phyloP scores from a whole-genome alignment of 2,113 vertebrate genomes.

The Myiagra hebetior region DNA sequence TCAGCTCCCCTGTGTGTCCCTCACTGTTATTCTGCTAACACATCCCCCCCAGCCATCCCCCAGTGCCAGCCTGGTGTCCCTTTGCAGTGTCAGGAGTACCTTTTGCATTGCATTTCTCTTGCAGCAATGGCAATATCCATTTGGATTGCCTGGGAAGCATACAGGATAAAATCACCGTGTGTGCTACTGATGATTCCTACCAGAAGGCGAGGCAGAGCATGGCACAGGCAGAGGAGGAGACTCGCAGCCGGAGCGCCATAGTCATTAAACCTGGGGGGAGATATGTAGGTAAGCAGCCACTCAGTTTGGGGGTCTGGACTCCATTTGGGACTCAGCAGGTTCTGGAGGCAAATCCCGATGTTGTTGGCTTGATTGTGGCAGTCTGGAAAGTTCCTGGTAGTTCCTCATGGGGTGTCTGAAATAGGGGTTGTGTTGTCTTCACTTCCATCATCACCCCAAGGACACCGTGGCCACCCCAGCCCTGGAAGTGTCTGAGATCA shows the following conservation, averaged over 20 bases:
- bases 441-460: rapidly evolving
- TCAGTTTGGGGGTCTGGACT: not conserved
- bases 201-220: conserved; percentile 95
- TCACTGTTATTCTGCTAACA: rapidly evolving
- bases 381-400: not conserved
- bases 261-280: conserved; percentile 95
- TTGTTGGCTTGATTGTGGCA: not conserved
- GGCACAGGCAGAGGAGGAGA: conserved; percentile 96
- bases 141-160: conserved; percentile 95
- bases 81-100: not conserved
- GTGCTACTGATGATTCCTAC: conserved; percentile 96
- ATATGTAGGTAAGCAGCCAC: conserved; percentile 82
- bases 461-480: not conserved
- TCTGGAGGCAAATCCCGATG: not conserved
- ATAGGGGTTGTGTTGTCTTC: not conserved
- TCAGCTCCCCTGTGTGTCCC: not conserved
- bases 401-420: rapidly evolving
- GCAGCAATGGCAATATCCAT: conserved; percentile 88
- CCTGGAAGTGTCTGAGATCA: not conserved
- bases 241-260: conserved; percentile 89
- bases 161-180: conserved; percentile 97
- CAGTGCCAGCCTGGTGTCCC: not conserved
- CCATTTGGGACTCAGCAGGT: not conserved
- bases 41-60: not conserved
- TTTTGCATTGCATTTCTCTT: not conserved